phyloP scores from a whole-genome alignment of 1,140 invertebrate species.

The Cheumatopsyche charites region DNA sequence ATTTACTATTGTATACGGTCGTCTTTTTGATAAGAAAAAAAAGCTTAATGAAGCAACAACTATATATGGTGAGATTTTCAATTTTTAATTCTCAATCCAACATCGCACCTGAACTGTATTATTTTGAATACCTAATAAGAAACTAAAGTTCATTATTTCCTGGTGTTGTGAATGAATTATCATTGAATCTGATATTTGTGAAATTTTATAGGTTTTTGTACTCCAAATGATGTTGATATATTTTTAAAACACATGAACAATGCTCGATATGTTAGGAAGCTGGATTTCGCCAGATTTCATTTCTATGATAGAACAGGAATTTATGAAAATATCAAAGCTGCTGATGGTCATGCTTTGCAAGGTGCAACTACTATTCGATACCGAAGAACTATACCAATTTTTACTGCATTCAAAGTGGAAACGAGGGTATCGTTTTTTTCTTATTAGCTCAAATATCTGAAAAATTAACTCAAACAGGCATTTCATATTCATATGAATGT shows the following conservation, averaged over 20 bases:
- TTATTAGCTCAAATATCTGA: no score
- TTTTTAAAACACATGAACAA: constrained; percentile 86
- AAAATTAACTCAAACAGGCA: no score
- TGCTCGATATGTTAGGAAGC: constrained; percentile 78
- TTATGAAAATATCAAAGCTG: constrained; percentile 65
- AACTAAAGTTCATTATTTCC: constrained; percentile 25
- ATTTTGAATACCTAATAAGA: not conserved
- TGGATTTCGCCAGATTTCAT: constrained; percentile 83
- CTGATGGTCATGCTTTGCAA: constrained; percentile 70
- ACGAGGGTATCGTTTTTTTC: constrained; percentile 64
- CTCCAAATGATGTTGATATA: constrained; percentile 81
- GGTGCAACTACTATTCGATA: constrained; percentile 79
- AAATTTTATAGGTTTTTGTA: constrained; percentile 69
- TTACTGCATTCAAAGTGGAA: constrained; percentile 75
- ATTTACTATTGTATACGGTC: constrained; percentile 67
- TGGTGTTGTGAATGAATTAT: not conserved
- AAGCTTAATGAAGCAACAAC: constrained; percentile 71
- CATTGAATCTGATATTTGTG: constrained; percentile 17
- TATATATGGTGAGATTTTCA: constrained; percentile 69
- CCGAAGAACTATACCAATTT: constrained; percentile 74
- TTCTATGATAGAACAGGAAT: constrained; percentile 75
- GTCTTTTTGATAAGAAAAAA: constrained; percentile 70
- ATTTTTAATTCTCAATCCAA: not conserved
- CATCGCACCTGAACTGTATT: not conserved
- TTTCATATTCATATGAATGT: no score